phyloP scores from a whole-genome alignment of 1,140 invertebrate genomes.

The Akabosia matsudoensis region DNA sequence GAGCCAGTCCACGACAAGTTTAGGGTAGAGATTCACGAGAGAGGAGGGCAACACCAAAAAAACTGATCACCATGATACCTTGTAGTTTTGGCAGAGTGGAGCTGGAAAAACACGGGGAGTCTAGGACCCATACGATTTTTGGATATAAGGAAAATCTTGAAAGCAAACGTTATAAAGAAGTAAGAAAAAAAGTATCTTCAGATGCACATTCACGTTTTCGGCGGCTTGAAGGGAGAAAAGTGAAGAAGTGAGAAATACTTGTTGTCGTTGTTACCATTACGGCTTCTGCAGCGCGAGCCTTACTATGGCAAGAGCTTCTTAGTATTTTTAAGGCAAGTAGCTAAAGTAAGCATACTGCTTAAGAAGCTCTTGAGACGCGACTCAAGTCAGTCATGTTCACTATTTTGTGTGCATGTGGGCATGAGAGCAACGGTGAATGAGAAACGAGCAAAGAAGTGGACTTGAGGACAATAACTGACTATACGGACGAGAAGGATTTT shows the following conservation, averaged over 20 bases:
- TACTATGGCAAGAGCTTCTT: background rate
- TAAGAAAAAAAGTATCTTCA: background rate
- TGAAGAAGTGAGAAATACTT: background rate
- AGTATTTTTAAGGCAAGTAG: too few species aligned
- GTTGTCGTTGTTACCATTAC: background rate
- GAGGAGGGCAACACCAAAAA: background rate
- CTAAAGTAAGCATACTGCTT: background rate
- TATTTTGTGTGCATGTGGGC: background rate
- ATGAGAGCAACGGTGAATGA: too few species aligned
- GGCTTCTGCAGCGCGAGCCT: background rate
- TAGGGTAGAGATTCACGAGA: background rate
- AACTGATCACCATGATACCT: background rate
- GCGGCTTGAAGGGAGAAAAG: background rate
- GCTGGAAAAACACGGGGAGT: background rate
- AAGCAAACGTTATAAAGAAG: too few species aligned
- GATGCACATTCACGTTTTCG: background rate
- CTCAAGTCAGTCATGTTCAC: conserved; percentile 7
- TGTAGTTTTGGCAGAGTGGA: too few species aligned
- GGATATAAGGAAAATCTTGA: too few species aligned
- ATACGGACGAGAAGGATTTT: too few species aligned
- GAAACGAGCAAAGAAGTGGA: too few species aligned
- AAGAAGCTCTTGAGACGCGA: conserved; percentile 1
- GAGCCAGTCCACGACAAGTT: background rate
- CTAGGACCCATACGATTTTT: too few species aligned
- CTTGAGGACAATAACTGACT: too few species aligned